Evolutionary conservation across 1,140 invertebrate genomes (phyloP), one percentile per base, ranked within the genome.

Genomic region (Liolophura sinensis): DNA sequence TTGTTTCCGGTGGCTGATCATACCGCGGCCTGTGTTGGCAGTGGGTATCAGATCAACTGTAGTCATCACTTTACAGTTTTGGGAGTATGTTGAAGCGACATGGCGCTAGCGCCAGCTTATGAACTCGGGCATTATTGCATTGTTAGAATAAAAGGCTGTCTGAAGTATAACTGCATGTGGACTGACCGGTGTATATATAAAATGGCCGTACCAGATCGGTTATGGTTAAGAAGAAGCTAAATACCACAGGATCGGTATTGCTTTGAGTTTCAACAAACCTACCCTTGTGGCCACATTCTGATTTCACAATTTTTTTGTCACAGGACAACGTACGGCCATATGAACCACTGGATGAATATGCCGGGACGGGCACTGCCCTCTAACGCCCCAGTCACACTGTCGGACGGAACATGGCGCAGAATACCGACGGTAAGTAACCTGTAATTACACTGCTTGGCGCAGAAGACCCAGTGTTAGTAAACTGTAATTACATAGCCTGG

Each of bases 311-410:
- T 62, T n/a, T 60, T 52, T 27, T 49, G 18, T 68, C 59, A 12
- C 63, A 73, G 72, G 55, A 73, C 72, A 48, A 71, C 72, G 52
- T 73, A 73, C 60, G 67, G 67, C 0, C 55, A 65, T n/a, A 73
- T 73, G 72, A 73, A 73, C 51, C 61, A 69, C 24, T 69, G 72
- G 69, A 69, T 69, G 50, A 67, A 62, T 20, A 65, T 59, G 66
- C 62, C 57, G 24, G 57, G 57, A 20, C 46, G 56, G 47, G 58
- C 63, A 52, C 18, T 48, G 22, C 24, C 55, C 40, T n/a, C 40
- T 27, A 59, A 62, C 9, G 55, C 70, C 18, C 71, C 71, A 47
- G 61, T 67, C 12, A 67, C 72, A 46, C 48, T 71, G 18, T 56
- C 54, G 9, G 66, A 71, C 59, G 64, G 61, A 15, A 71, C 71